Percentiles rank a stretch among this genome's conserved stretches.
phyloP scores from a whole-genome alignment of 1,140 invertebrate genomes.

The Zaprionus tsacasi region DNA sequence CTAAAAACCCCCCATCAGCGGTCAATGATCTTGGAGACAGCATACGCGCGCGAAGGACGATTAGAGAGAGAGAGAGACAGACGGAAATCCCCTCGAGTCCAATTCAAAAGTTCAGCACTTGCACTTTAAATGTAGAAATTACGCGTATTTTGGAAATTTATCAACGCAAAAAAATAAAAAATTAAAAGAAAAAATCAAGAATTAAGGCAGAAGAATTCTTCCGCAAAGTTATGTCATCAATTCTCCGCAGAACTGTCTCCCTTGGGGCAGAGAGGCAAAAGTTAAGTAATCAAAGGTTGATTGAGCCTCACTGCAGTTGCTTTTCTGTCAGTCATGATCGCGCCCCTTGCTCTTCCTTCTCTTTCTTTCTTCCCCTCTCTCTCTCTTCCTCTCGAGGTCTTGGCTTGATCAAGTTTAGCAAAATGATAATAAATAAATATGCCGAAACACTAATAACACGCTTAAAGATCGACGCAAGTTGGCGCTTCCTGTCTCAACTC shows the following conservation, averaged over 20 bases:
- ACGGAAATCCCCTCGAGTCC: conserved; percentile 66
- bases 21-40: conserved; percentile 63
- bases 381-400: background rate
- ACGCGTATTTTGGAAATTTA: conserved; percentile 42
- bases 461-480: conserved; percentile 78
- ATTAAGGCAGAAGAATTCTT: conserved; percentile 14
- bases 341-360: background rate
- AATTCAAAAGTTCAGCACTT: conserved; percentile 76
- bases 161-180: background rate
- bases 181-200: background rate
- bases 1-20: conserved; percentile 24
- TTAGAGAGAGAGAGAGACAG: background rate
- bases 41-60: background rate
- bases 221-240: conserved; percentile 75
- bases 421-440: conserved; percentile 83
- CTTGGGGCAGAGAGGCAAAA: conserved; percentile 28
- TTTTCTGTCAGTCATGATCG: conserved; percentile 46
- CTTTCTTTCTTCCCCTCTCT: background rate
- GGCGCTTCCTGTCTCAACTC: conserved; percentile 67
- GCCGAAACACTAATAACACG: conserved; percentile 81
- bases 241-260: conserved; percentile 33
- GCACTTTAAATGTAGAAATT: conserved; percentile 76
- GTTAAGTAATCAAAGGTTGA: conserved; percentile 76
- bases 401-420: conserved; percentile 32
- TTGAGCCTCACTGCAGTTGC: conserved; percentile 35